Conservation (phyloP, 2,113 vertebrate genomes). For the Lethenteron camtschaticum region DNA sequence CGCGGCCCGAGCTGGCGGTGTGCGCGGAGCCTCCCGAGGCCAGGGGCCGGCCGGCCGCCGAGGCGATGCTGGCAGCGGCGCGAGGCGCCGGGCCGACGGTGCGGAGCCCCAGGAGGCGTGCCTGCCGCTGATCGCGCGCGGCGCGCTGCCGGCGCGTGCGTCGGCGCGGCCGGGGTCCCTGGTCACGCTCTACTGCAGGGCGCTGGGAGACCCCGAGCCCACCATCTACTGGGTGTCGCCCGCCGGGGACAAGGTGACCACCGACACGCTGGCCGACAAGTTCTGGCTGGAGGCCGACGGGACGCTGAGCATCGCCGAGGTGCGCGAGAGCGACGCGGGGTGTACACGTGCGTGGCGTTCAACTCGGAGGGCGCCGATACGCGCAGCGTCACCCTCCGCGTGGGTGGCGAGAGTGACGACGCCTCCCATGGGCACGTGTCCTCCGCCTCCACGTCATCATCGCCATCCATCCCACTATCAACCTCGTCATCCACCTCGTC, state of each 20-base stretch:
- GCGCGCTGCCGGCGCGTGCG: conserved; percentile 36
- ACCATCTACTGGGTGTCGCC: conserved; percentile 85
- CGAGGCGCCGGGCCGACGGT: conserved; percentile 17
- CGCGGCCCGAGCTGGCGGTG: conserved; percentile 71
- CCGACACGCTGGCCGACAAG: conserved; percentile 25
- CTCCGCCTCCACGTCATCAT: conserved; percentile 46
- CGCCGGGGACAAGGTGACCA: conserved; percentile 30
- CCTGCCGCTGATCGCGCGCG: conserved; percentile 53
- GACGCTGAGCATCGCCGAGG: conserved; percentile 26
- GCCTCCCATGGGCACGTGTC: conserved; percentile 85
- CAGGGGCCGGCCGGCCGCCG: conserved; percentile 37
- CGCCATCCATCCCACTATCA: too few relatives aligned
- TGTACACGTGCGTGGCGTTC: conserved; percentile 43
- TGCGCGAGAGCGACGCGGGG: conserved; percentile 23
- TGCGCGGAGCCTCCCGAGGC: conserved; percentile 76
- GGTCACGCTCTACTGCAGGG: conserved; percentile 54
- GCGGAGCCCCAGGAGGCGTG: conserved; percentile 19
- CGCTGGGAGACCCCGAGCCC: conserved; percentile 63
- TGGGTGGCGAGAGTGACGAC: conserved; percentile 52
- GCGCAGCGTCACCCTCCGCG: conserved; percentile 24
- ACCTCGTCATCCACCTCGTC: too few relatives aligned
- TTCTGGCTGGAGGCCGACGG: conserved; percentile 26
- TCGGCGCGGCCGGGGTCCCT: conserved; percentile 23
- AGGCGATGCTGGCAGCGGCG: conserved; percentile 69
- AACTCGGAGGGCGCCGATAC: conserved; percentile 35